phyloP scores from a whole-genome alignment of 2,888 invertebrate genomes.

The Pseudanteris insignis region DNA sequence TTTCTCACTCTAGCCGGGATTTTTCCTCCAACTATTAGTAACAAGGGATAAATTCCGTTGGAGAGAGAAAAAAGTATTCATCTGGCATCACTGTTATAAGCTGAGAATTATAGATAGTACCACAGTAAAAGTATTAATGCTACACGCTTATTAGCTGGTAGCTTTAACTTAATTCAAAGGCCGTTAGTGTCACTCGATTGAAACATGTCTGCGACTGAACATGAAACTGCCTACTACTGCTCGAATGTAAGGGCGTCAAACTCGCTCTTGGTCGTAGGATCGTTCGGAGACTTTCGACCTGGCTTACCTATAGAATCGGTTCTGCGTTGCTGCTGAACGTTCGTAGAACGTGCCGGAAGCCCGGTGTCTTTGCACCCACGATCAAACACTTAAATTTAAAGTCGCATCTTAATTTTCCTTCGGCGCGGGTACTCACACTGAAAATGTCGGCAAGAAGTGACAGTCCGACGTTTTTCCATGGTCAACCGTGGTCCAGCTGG shows the following conservation, averaged over 20 bases:
- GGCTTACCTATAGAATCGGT: background rate
- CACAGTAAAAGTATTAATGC: too few relatives aligned
- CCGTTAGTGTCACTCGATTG: slow-evolving; percentile 13
- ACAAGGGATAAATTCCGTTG: too few relatives aligned
- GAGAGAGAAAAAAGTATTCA: too few relatives aligned
- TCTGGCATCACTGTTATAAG: too few relatives aligned
- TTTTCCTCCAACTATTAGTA: too few relatives aligned
- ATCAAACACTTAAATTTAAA: background rate
- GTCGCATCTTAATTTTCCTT: slow-evolving; percentile 5
- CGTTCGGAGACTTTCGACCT: background rate
- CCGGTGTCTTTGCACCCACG: slow-evolving; percentile 7
- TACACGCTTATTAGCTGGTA: too few relatives aligned
- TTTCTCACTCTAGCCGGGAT: too few relatives aligned
- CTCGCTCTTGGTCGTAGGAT: background rate
- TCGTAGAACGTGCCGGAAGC: background rate
- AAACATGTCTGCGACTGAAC: slow-evolving; percentile 20
- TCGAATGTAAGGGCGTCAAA: slow-evolving; percentile 15
- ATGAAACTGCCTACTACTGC: slow-evolving; percentile 10
- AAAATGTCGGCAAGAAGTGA: slow-evolving; percentile 65
- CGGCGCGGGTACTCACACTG: slow-evolving; percentile 35
- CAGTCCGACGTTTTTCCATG: slow-evolving; percentile 66
- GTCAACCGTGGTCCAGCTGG: slow-evolving; percentile 66
- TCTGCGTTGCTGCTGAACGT: background rate
- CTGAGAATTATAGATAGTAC: too few relatives aligned
- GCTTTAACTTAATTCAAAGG: too few relatives aligned